Percentiles rank a stretch among this genome's conserved stretches.
Conservation (phyloP, 2,797 vertebrate genomes). For the Nannoperca obscura region DNA sequence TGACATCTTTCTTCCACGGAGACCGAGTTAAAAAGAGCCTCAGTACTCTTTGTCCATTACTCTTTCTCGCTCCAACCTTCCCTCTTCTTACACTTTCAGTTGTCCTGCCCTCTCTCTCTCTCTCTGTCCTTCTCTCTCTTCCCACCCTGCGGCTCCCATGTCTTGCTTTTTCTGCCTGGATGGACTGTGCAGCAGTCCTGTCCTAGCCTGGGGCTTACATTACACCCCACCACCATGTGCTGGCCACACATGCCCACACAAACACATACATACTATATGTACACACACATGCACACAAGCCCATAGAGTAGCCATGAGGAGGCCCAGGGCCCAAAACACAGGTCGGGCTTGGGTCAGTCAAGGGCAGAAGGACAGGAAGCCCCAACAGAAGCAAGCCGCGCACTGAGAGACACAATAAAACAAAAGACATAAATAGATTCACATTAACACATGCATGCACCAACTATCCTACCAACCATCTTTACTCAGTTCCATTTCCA, state of each 20-base stretch:
- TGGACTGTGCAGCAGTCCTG: constrained; percentile 68
- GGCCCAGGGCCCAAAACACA: constrained; percentile 61
- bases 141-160: constrained; percentile 69
- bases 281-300: constrained; percentile 29
- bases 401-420: constrained; percentile 33
- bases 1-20: constrained; percentile 82
- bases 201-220: constrained; percentile 73
- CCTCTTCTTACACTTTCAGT: constrained; percentile 50
- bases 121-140: constrained; percentile 31
- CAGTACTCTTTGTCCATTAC: constrained; percentile 69
- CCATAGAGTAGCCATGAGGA: constrained; percentile 56
- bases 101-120: constrained; percentile 24
- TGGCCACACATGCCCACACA: constrained; percentile 42
- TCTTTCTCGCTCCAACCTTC: constrained; percentile 38
- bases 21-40: constrained; percentile 74
- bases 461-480: constrained; percentile 20
- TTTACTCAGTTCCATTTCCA: constrained; percentile 6
- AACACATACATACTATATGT: constrained; percentile 14
- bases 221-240: constrained; percentile 63
- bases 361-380: constrained; percentile 59
- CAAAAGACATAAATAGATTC: constrained; percentile 22
- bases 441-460: constrained; percentile 10
- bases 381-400: constrained; percentile 21
- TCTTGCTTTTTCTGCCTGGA: constrained; percentile 81
- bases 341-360: constrained; percentile 68